phyloP scores from a whole-genome alignment of 1,140 invertebrate species.

The Gyrodactylus salaris region DNA sequence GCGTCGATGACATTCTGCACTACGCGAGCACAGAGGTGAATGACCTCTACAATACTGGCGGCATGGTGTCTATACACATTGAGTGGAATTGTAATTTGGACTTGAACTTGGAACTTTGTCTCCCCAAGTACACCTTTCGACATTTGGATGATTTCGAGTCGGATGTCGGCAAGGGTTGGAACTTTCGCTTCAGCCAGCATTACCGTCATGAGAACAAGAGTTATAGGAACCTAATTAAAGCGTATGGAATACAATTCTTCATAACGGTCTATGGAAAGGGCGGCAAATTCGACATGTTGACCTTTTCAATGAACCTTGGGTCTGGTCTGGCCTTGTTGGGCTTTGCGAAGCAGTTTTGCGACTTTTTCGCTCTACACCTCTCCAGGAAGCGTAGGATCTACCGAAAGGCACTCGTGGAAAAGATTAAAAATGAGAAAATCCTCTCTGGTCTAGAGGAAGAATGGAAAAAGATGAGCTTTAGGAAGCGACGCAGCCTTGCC shows the following conservation, averaged over 20 bases:
- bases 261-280: background rate
- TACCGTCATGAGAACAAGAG: slow-evolving; percentile 4
- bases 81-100: slow-evolving; percentile 9
- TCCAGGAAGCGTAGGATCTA: slow-evolving; percentile 2
- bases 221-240: slow-evolving; percentile 8
- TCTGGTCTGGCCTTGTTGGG: background rate
- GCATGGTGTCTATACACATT: slow-evolving; percentile 7
- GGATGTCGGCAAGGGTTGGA: slow-evolving; percentile 7
- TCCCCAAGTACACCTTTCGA: slow-evolving; percentile 7
- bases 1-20: slow-evolving; percentile 3
- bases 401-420: background rate
- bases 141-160: slow-evolving; percentile 4
- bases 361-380: background rate
- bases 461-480: too few species aligned
- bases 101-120: slow-evolving; percentile 6
- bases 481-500: too few species aligned
- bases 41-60: slow-evolving; percentile 1
- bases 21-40: background rate
- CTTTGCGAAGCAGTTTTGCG: slow-evolving; percentile 1
- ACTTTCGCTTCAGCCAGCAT: slow-evolving; percentile 8
- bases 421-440: too few species aligned
- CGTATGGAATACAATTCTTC: slow-evolving; percentile 9
- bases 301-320: slow-evolving; percentile 6
- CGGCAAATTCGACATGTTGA: slow-evolving; percentile 6
- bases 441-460: too few species aligned